phyloP scores from a whole-genome alignment of 1,140 invertebrate genomes.

The Neodiprion fabricii region DNA sequence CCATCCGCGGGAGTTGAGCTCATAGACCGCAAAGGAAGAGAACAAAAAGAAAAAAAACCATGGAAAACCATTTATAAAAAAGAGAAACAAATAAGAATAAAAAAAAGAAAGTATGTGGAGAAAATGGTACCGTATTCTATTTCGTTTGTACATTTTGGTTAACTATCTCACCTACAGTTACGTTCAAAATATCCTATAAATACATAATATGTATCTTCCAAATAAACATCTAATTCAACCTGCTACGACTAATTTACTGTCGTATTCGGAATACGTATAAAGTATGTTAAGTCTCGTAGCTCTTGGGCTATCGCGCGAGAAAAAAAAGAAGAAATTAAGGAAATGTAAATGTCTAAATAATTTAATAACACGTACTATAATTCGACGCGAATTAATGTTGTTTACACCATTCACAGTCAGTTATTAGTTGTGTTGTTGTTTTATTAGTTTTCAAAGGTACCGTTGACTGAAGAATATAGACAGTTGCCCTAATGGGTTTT shows the following conservation, averaged over 20 bases:
- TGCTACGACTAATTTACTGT: constrained; percentile 20
- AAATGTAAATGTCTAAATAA: no score
- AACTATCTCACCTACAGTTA: constrained; percentile 39
- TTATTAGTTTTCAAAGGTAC: no score
- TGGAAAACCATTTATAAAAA: constrained; percentile 25
- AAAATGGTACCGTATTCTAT: constrained; percentile 36
- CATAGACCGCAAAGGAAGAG: constrained; percentile 23
- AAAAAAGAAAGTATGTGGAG: constrained; percentile 25
- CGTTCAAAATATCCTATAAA: constrained; percentile 40
- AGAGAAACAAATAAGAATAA: constrained; percentile 18
- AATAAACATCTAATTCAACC: constrained; percentile 50
- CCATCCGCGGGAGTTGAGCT: constrained; percentile 21
- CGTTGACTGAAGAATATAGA: no score
- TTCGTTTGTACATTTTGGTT: constrained; percentile 53
- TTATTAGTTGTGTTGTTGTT: no score
- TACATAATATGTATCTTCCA: constrained; percentile 48
- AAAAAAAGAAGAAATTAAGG: no score
- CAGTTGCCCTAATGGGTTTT: no score
- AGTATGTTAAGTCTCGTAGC: no score
- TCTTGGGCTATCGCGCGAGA: no score
- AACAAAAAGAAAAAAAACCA: constrained; percentile 29
- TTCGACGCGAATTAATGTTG: no score
- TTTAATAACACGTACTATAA: no score
- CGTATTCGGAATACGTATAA: not conserved
- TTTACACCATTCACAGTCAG: no score